Evolutionary conservation across 1,140 invertebrate genomes (phyloP).

Genomic region (Drosophila pruinosa): DNA sequence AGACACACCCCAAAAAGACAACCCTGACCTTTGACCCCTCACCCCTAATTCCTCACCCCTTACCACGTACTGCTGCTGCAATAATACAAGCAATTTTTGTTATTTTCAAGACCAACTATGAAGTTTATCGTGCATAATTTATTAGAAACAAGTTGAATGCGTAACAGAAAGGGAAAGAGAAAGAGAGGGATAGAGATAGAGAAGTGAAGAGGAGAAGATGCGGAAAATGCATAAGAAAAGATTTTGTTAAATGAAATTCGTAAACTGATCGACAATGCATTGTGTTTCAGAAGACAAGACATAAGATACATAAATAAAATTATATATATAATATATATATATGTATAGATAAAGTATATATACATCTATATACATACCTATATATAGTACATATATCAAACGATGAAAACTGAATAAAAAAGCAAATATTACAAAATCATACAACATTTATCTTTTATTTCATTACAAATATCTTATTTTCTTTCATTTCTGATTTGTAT

Average conservation of each 20-base stretch:
- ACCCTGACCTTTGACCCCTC: constrained; percentile 12
- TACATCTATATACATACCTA: constrained; percentile 36
- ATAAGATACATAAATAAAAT: constrained; percentile 30
- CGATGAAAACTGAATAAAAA: constrained; percentile 58
- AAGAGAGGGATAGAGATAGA: neutral
- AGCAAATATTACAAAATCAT: constrained; percentile 49
- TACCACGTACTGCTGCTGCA: constrained; percentile 16
- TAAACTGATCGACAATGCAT: constrained; percentile 32
- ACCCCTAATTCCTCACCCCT: neutral
- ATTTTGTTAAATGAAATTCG: constrained; percentile 29
- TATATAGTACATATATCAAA: constrained; percentile 42
- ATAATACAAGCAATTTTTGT: constrained; percentile 46
- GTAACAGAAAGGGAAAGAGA: neutral
- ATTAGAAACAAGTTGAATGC: constrained; percentile 34
- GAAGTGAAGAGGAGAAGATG: neutral
- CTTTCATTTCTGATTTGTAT: neutral
- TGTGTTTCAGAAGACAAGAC: constrained; percentile 54
- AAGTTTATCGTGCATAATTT: constrained; percentile 75
- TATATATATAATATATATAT: constrained; percentile 41
- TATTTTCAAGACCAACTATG: constrained; percentile 28
- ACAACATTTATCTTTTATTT: constrained; percentile 70
- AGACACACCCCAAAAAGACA: constrained; percentile 10
- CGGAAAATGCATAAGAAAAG: constrained; percentile 6
- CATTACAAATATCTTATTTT: neutral
- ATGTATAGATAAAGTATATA: constrained; percentile 34